Evolutionary conservation across 1,140 invertebrate species (phyloP), one percentile per base, ranked within the genome.

Genomic region (Drosophila kikkawai): DNA sequence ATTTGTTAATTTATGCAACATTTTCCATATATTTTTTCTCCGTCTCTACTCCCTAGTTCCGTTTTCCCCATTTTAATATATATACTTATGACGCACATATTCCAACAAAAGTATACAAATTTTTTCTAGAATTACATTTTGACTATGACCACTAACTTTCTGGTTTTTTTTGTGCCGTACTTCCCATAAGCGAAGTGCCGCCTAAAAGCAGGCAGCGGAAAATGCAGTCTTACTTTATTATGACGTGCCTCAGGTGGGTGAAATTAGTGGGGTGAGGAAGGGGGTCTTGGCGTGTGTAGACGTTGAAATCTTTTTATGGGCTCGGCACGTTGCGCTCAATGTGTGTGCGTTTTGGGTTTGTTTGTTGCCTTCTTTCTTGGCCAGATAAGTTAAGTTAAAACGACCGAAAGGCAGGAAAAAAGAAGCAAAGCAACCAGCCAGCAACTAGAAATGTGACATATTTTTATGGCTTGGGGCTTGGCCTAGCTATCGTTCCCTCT

Each of bases 401-500:
- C 50, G 32, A 53, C 13, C 29, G 48, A 51, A 34, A 34, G 19
- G 9, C 11, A 42, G 47, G 44, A 42, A 42, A 57, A 41, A 63
- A 58, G 4, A 29, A 36, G 45, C 4, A 22, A 44, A 45, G 51
- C 32, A 39, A 42, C 26, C 13, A 37, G 50, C 26, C 47, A 56
- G 56, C 36, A 37, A 65, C 61, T 2, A 85, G 67, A 48, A 84
- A 88, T 81, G 66, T 84, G 84, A 87, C 80, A 88, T 83, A 80
- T 75, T 88, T 87, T 87, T 78, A 71, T 77, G 75, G 56, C 37
- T 56, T 66, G 76, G 78, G 84, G 84, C 85, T 84, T 90, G 78
- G 79, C 59, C 56, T 67, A 67, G 19, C 29, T 17, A 39, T 48
- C 34, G 32, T 32, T 34, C 67, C 53, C 69, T 68, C 50, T 58